Evolutionary conservation across 2,113 vertebrate species (phyloP).

Genomic region (Columba livia): DNA sequence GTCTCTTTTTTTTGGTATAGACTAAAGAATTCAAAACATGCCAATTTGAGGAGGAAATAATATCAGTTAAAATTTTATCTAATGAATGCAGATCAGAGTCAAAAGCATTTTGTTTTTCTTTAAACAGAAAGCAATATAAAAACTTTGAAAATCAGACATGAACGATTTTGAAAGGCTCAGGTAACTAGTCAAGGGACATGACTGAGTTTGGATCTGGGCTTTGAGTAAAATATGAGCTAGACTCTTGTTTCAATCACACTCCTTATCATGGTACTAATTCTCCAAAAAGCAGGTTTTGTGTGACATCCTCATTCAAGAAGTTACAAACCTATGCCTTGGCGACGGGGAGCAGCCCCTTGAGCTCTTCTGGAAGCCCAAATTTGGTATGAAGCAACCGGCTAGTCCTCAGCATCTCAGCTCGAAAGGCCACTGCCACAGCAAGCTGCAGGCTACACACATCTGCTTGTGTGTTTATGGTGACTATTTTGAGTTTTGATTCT

Average conservation of each 20-base stretch:
- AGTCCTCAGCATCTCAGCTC: not conserved
- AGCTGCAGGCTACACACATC: accelerated
- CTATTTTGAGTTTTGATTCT: not conserved
- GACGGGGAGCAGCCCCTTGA: not conserved
- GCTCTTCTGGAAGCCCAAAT: not conserved
- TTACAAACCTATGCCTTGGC: not conserved
- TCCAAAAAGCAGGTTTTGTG: not conserved
- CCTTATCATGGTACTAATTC: not conserved
- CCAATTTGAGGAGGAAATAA: not conserved
- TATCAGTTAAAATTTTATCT: not conserved
- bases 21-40: not conserved
- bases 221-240: not conserved
- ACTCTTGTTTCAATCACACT: not conserved
- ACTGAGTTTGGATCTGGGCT: not conserved
- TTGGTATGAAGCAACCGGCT: accelerated
- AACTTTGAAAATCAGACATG: slow-evolving; percentile 5
- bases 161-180: not conserved
- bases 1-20: not conserved
- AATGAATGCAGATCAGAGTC: not conserved
- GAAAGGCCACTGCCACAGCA: not conserved
- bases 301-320: not conserved
- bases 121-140: not conserved
- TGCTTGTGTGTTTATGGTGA: not conserved
- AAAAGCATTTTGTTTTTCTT: not conserved
- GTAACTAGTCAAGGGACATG: not conserved